Conservation (phyloP, 2,797 vertebrate genomes). For the Pachyuromys duprasi region DNA sequence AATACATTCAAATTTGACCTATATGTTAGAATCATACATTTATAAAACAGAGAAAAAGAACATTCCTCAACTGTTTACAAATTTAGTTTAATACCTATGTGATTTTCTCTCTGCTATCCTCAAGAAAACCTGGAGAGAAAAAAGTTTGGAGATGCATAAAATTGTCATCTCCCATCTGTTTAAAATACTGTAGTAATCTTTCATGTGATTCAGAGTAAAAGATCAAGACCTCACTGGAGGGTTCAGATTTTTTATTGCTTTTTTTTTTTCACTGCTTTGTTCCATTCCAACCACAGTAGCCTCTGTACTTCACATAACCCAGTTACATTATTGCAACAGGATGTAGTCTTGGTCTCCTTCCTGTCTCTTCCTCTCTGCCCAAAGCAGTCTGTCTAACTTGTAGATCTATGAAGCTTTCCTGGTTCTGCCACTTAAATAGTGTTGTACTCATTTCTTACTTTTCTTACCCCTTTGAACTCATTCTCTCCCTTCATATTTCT, state of each 20-base stretch:
- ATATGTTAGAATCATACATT: too few species aligned
- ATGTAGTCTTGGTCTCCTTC: not conserved
- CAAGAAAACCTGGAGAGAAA: too few species aligned
- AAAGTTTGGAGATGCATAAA: too few species aligned
- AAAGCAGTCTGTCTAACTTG: not conserved
- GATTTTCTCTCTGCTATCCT: too few species aligned
- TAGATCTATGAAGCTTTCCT: not conserved
- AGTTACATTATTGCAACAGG: not conserved
- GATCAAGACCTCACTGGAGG: not conserved
- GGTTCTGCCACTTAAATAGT: not conserved
- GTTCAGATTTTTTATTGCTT: not conserved
- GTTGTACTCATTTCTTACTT: not conserved
- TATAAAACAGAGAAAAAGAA: too few species aligned
- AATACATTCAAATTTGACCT: too few species aligned
- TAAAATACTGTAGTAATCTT: not conserved
- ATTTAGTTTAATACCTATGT: too few species aligned
- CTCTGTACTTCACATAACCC: not conserved
- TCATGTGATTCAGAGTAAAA: constrained; percentile 7
- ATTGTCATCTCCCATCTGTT: not conserved
- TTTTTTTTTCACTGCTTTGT: not conserved
- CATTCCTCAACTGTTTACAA: too few species aligned
- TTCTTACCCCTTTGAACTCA: too few species aligned
- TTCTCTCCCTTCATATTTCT: not conserved
- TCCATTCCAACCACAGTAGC: not conserved
- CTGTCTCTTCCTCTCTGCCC: not conserved